Percentiles rank a stretch among this genome's conserved stretches.
phyloP scores from a whole-genome alignment of 1,140 invertebrate species.

The Scaptodrosophila lebanonensis region DNA sequence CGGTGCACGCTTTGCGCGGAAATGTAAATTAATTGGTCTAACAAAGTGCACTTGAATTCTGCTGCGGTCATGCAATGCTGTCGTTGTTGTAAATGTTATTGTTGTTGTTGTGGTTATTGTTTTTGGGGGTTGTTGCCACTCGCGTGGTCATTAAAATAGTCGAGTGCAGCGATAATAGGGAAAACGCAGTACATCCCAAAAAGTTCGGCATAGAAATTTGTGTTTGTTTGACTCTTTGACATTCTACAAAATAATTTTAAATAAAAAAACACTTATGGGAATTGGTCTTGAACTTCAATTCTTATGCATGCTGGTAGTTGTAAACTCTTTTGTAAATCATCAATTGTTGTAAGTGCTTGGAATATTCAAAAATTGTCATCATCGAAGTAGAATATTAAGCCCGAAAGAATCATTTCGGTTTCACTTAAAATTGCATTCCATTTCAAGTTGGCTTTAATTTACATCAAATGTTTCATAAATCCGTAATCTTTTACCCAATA shows the following conservation, averaged over 20 bases:
- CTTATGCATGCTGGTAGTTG: too few relatives aligned
- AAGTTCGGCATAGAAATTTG: not conserved
- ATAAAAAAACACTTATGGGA: too few relatives aligned
- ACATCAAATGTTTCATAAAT: too few relatives aligned
- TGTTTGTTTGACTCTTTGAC: conserved; percentile 32
- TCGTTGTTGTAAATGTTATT: conserved; percentile 5
- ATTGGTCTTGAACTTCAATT: too few relatives aligned
- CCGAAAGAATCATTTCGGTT: too few relatives aligned
- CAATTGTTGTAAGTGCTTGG: too few relatives aligned
- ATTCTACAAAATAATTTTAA: conserved; percentile 28
- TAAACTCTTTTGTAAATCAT: too few relatives aligned
- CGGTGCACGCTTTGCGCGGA: conserved; percentile 58
- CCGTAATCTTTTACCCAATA: too few relatives aligned
- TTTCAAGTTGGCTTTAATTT: too few relatives aligned
- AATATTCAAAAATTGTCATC: too few relatives aligned
- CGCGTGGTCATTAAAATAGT: conserved; percentile 44
- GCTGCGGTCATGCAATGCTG: conserved; percentile 36
- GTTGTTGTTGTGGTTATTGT: conserved; percentile 27
- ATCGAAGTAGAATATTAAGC: too few relatives aligned
- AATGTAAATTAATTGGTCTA: conserved; percentile 75
- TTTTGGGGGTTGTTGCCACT: conserved; percentile 20
- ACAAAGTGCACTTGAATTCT: conserved; percentile 69
- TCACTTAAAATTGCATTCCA: too few relatives aligned
- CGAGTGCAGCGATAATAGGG: conserved; percentile 15
- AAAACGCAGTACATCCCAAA: not conserved